Percentiles rank a stretch among this genome's conserved stretches.
Evolutionary conservation across 1,140 invertebrate species (phyloP).

Genomic region (Carposina sasakii): DNA sequence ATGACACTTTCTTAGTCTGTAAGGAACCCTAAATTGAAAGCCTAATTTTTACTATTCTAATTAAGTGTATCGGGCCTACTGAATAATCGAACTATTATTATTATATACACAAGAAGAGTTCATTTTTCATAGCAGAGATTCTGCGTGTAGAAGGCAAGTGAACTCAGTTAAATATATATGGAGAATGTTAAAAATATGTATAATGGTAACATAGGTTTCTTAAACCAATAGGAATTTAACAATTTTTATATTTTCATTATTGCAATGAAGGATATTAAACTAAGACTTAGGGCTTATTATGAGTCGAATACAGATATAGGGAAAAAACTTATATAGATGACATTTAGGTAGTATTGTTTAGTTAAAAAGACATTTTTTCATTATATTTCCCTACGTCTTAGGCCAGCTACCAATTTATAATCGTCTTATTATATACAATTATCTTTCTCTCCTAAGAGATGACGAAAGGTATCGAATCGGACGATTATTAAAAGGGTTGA

Average conservation of each 20-base stretch:
- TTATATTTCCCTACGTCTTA: conserved; percentile 40
- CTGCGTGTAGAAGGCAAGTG: conserved; percentile 39
- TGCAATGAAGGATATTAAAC: conserved; percentile 60
- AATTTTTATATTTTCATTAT: conserved; percentile 68
- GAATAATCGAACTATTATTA: conserved; percentile 61
- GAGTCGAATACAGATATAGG: conserved; percentile 37
- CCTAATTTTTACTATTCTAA: conserved; percentile 64
- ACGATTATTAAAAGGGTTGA: too few species aligned
- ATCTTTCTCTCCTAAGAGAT: too few species aligned
- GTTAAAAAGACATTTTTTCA: conserved; percentile 65
- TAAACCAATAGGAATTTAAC: conserved; percentile 65
- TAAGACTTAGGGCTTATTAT: conserved; percentile 53
- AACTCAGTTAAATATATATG: conserved; percentile 57
- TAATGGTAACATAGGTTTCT: conserved; percentile 66
- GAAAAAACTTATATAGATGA: conserved; percentile 46
- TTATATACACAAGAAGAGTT: conserved; percentile 30
- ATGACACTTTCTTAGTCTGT: conserved; percentile 44
- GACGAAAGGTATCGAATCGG: too few species aligned
- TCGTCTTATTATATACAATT: too few species aligned
- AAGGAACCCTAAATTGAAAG: conserved; percentile 49
- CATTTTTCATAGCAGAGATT: conserved; percentile 23
- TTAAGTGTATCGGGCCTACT: conserved; percentile 58
- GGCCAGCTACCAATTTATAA: too few species aligned
- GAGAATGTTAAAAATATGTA: conserved; percentile 64
- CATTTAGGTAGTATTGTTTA: conserved; percentile 55